These are phyloP conservation scores for Eupeodes latifasciatus DNA, from an alignment of 2,888 invertebrate genomes.

Conservation along the genomic window DNA sequence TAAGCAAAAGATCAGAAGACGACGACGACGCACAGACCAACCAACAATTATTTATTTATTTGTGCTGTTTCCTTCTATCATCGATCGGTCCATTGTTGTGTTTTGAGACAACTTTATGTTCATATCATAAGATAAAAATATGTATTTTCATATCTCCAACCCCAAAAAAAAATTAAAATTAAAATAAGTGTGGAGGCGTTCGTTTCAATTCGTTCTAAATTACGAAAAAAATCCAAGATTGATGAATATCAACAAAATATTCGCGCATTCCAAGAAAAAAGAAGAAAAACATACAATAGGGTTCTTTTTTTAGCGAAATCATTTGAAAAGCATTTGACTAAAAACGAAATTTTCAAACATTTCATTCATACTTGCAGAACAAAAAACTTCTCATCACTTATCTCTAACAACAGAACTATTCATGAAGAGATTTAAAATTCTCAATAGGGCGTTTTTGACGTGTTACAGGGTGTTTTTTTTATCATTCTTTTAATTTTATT, in stretches of 20 bases:
- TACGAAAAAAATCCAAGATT: not conserved
- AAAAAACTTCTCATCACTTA: not conserved
- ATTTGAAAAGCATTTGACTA: conserved; percentile 47
- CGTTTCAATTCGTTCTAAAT: not conserved
- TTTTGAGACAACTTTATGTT: not conserved
- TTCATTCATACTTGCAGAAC: conserved; percentile 35
- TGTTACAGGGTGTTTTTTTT: not conserved
- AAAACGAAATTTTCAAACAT: conserved; percentile 27
- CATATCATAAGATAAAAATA: not conserved
- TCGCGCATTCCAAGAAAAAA: not conserved
- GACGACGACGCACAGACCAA: not conserved
- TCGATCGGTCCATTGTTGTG: not conserved
- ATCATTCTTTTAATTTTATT: too few species aligned
- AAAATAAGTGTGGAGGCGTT: conserved; percentile 17
- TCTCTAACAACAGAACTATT: conserved; percentile 22
- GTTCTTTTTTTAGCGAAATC: not conserved
- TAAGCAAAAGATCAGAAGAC: conserved; percentile 24
- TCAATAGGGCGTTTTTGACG: not conserved
- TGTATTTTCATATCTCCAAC: conserved; percentile 2
- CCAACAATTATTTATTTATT: not conserved
- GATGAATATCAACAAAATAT: conserved; percentile 4
- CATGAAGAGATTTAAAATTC: not conserved
- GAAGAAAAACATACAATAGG: not conserved
- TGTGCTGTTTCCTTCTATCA: not conserved
- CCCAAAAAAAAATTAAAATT: not conserved